Evolutionary conservation across 2,888 invertebrate species (phyloP), one percentile per base, ranked within the genome.

Genomic region (Apeira syringaria): DNA sequence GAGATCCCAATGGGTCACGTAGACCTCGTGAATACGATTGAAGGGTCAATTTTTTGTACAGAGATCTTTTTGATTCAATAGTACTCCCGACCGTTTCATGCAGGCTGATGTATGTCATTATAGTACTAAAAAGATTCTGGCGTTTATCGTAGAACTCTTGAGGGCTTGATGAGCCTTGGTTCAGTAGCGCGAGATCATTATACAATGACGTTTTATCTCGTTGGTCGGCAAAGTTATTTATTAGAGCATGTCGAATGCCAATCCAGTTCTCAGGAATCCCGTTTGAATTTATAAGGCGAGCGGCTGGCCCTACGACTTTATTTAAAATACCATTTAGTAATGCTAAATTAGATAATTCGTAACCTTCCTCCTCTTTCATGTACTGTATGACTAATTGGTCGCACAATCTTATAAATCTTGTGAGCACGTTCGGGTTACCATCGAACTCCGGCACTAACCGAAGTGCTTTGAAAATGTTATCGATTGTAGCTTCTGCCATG

Each of bases 151-250:
- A 47, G 30, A 43, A 47, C 24, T 47, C 53, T 11, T 50, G 50
- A 1, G 43, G 46, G 1, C 43, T 15, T 2, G 24, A 22, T 9
- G 32, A 12, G 2, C 47, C 43, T 10, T 53, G 50, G 0, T 40
- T 45, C 1, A 31, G 25, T 12, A 51, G 5, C 1, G 30, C 11
- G 2, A 64, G 26, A 41, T 61, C 56, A 7, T 59, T 61, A 27
- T 59, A 59, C 0, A 62, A 26, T 15, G 60, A 43, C 6, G 58
- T 61, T 22, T 62, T 59, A 24, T 61, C 58, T 7, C 58, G 30
- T 7, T 59, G 61, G 13, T 61, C 59, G 0, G 56, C 24, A 31
- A 63, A 63, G 35, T 59, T 59, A 47, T 61, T 61, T 12, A 59
- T 51, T 7, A 63, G 20, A 3, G 48, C 31, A 13, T 20, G 44